Conservation (phyloP, 2,797 vertebrate species). For the Poeciliopsis gracilis region DNA sequence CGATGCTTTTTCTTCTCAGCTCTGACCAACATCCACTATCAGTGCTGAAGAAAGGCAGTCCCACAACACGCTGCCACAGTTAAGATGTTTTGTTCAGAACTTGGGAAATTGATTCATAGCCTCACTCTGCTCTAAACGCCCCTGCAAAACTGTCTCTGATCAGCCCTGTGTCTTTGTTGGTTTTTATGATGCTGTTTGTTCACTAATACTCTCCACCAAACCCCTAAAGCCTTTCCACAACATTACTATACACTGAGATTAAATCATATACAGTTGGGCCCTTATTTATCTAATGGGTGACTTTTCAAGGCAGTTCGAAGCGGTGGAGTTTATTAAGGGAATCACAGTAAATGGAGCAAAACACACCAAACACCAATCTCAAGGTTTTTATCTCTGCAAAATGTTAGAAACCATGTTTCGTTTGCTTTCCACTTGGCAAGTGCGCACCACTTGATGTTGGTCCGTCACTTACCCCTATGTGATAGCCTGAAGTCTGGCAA, state of each 20-base stretch:
- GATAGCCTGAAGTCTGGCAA: background rate
- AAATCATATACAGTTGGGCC: background rate
- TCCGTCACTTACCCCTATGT: background rate
- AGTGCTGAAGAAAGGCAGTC: background rate
- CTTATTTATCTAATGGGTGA: background rate
- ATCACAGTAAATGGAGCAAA: background rate
- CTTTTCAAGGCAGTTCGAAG: background rate
- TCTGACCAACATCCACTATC: background rate
- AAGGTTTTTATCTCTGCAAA: background rate
- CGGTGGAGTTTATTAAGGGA: background rate
- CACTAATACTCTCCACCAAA: background rate
- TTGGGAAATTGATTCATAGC: background rate
- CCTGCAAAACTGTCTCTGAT: background rate
- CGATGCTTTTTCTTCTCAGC: background rate
- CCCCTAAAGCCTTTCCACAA: background rate
- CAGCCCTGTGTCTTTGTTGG: background rate
- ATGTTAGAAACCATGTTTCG: background rate
- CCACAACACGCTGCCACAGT: background rate
- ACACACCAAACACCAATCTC: background rate
- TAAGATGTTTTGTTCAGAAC: background rate
- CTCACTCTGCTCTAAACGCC: background rate
- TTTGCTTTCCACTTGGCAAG: background rate
- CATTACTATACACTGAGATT: background rate
- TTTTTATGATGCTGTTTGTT: background rate
- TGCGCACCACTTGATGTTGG: background rate